A percentile compares a stretch with the other conserved stretches of the same genome.
phyloP scores from a whole-genome alignment of 2,797 vertebrate genomes.

The Vireo griseus region DNA sequence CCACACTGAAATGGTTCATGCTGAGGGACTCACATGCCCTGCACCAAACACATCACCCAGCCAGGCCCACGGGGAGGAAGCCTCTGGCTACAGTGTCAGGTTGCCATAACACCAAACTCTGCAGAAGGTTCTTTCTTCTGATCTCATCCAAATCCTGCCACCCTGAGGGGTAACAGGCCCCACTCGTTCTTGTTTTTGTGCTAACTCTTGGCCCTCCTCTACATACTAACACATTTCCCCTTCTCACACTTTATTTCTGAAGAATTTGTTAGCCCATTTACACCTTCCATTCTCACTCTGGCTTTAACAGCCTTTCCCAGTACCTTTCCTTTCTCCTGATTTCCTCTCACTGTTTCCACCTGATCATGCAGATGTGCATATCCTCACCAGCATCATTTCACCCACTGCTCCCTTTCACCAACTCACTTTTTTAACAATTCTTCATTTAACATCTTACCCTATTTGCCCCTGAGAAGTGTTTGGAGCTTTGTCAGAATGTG shows the following conservation, averaged over 20 bases:
- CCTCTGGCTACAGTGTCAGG: not conserved
- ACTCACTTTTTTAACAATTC: not conserved
- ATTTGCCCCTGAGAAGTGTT: fast-evolving
- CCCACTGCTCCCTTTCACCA: not conserved
- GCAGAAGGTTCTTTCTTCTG: not conserved
- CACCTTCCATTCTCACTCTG: not conserved
- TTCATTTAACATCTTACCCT: not conserved
- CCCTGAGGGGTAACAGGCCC: not conserved
- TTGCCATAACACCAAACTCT: not conserved
- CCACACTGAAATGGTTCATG: fast-evolving
- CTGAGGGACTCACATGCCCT: not conserved
- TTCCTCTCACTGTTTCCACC: not conserved
- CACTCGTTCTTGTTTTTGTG: not conserved
- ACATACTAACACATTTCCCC: fast-evolving
- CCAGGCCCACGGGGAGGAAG: not conserved
- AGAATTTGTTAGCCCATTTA: not conserved
- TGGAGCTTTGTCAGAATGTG: not conserved
- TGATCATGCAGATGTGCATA: not conserved
- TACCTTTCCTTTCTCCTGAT: not conserved
- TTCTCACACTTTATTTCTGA: not conserved
- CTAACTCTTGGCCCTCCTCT: not conserved
- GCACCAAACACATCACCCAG: not conserved
- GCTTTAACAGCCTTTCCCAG: not conserved
- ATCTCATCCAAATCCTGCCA: not conserved
- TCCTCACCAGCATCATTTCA: fast-evolving